Percentiles rank a stretch among this genome's conserved stretches.
Evolutionary conservation across 2,888 invertebrate genomes (phyloP).

Genomic region (Meiosimyza platycephala): DNA sequence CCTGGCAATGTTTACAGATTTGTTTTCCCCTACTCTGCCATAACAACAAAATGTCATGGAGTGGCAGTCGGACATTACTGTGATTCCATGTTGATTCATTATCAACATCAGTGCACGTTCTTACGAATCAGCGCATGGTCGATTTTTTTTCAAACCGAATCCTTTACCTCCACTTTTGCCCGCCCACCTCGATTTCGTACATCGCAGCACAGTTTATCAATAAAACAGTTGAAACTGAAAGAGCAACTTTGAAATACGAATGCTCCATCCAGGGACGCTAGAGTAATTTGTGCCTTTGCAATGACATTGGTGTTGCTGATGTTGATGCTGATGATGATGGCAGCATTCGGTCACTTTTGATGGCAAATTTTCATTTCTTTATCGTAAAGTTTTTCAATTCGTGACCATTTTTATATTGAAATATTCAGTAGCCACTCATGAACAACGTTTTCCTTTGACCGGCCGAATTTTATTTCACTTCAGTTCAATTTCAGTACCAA

Average conservation of each 20-base stretch:
- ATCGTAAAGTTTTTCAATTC: too few species aligned
- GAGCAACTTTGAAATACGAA: not conserved
- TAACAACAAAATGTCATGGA: conserved; percentile 13
- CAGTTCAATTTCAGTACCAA: too few species aligned
- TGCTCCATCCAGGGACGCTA: not conserved
- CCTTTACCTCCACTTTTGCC: not conserved
- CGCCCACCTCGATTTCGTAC: too few species aligned
- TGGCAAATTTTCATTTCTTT: not conserved
- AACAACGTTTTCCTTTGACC: too few species aligned
- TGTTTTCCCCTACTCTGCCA: not conserved
- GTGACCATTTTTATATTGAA: too few species aligned
- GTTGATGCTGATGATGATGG: not conserved
- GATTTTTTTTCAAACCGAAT: not conserved
- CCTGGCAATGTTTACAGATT: conserved; percentile 21
- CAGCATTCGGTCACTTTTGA: not conserved
- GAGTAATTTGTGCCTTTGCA: conserved; percentile 13
- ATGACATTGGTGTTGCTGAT: not conserved
- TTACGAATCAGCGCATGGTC: not conserved
- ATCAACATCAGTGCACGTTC: not conserved
- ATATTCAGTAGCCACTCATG: too few species aligned
- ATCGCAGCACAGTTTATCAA: not conserved
- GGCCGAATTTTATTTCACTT: too few species aligned
- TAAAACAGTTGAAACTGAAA: conserved; percentile 11
- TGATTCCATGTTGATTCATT: conserved; percentile 15
- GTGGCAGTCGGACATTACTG: conserved; percentile 4